Evolutionary conservation across 2,113 vertebrate species (phyloP), one percentile per base, ranked within the genome.

Genomic region (Colossoma macropomum): DNA sequence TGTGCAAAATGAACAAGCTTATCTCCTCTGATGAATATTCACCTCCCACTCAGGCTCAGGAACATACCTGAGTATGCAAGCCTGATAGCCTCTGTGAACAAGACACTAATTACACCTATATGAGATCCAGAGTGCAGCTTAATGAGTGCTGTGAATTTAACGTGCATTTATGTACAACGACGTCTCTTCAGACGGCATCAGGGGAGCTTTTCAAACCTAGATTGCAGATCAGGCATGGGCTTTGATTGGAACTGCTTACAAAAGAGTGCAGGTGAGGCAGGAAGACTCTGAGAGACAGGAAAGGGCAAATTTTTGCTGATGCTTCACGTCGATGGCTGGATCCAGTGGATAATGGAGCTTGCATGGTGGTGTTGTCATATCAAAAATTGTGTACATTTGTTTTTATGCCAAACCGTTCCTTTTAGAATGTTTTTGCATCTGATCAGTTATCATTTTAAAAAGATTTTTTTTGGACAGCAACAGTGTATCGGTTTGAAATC

Each of bases 1-100:
- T 32, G 0, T 59, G 25, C 30, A 62, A 80, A 80, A 82, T 80
- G 71, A 80, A 84, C 63, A 70, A 21, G 17, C 48, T 84, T 84
- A 80, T 84, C 62, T 75, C 54, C 28, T 16, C 74, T 13, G 32
- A 38, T 75, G 83, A 75, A 68, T 69, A 75, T 75, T 80, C 77
- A 75, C 77, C 21, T 45, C 25, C 70, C 71, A 19, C 62, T 73
- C 45, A 9, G 45, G 27, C 59, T 79, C 10, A 71, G 62, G 69
- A 50, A 56, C 62, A 48, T 62, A 83, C 81, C 66, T 71, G 60
- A 83, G 34, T n/a, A 10, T 48, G 41, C n/a, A 30, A 1, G 65
- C 21, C n/a, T n/a, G 32, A 76, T 76, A 60, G 54, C 54, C 56
- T 54, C 68, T 54, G 45, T 27, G 41, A 71, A 74, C 38, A 72